Base-by-base conservation (phyloP, 2,797 vertebrate species). In the Bradypus variegatus region DNA sequence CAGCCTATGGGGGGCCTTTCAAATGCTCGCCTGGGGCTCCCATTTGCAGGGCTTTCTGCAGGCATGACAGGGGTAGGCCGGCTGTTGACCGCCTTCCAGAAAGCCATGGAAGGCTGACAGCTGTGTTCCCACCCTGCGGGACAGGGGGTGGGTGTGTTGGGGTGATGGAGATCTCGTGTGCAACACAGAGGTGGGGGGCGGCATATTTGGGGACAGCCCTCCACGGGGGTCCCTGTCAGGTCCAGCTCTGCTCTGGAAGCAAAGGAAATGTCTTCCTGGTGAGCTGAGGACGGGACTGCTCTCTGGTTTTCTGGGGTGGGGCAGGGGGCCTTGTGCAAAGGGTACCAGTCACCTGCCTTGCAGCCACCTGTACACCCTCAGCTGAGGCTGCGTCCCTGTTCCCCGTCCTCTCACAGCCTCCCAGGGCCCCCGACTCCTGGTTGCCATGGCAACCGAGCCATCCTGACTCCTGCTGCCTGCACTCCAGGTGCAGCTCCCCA, bases 101-200 rank as follows among this genome's bases (percentile, higher is more conserved):
- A 50, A 50, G 9, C 50, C 50, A 50, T 50, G 50, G 50, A 50
- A 50, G 50, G 50, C 50, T 48, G 69, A 31, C 25, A 64, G 89
- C 70, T 5, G 0, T 1, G 1, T 16, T 29, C 16, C 2, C 4
- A 8, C 1, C 13, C 33, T 53, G n/a, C 12, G 77, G 50, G 16
- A 23, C 6, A 78, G 31, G 27, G 76, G 50, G 16, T 25, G 4
- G 33, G 5, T 27, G 19, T 14, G 5, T 4, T 23, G 58, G 70
- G 2, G 38, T 14, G 6, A 6, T 6, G 31, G 5, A 2, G 1
- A 9, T 1, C 11, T 50, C 8, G 1, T 15, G 11, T 16, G 53
- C 6, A 88, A 8, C 41, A 45, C 41, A 45, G 41, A 45, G 53
- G 18, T 0, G 27, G 19, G 38, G 48, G n/a, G 55, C 41, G 5